Base-by-base conservation (phyloP, 2,888 invertebrate species). In the Ephialtes manifestator region DNA sequence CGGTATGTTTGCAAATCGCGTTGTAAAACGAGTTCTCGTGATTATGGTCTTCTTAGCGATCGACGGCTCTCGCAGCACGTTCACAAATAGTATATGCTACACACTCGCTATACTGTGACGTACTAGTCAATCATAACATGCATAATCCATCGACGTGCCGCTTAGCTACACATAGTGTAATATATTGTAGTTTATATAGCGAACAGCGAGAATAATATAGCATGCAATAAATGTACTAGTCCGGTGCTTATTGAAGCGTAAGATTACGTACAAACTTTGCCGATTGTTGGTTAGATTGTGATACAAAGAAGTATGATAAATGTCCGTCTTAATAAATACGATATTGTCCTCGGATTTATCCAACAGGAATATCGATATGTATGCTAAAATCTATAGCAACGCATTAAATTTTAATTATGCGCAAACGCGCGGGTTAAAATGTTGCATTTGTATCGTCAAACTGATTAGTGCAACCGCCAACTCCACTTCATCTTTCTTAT, bases 261-360 rank as follows among this genome's bases (percentile, higher is more conserved):
- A 90, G 91, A 92, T 91, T 89, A 87, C 87, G 86, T 85, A 89
- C 89, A 89, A 90, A 90, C 81, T 84, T 76, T 48, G 72, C 20
- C 35, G 67, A 75, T 67, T 46, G 15, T 24, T 65, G 46, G 35
- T 5, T 20, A 74, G 48, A 65, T 71, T 83, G 65, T 80, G 76
- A 28, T 76, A 84, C 76, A 72, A 76, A 76, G 76, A 81, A 58
- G 70, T 18, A 60, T 58, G 81, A 81, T 84, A 72, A 72, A 81
- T 75, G 48, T 46, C 48, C 74, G 28, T 10, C 20, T 68, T 51
- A 51, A 81, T 46, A 74, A 70, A 68, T 58, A 24, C 43, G 31
- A 72, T 82, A 24, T 74, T 60, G 77, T 83, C 67, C 58, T 83
- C 83, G 72, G 53, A 43, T 48, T 75, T 63, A 51, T 74, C 53